Evolutionary conservation across 2,113 vertebrate genomes (phyloP).

Genomic region (Isichthys henryi): DNA sequence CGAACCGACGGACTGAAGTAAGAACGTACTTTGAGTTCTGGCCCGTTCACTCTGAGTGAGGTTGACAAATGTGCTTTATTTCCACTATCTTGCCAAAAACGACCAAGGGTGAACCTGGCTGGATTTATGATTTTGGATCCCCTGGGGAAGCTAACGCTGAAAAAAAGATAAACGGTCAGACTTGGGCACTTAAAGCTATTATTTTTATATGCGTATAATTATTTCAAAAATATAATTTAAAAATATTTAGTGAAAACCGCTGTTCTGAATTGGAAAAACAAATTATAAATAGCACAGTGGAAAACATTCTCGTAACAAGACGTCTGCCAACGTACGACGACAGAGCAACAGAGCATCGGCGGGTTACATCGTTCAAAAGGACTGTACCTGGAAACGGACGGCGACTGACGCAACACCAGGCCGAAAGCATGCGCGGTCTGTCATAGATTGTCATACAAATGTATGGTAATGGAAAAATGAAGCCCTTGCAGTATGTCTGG

Average conservation of each 20-base stretch:
- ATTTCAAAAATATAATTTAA: background rate
- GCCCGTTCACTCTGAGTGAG: background rate
- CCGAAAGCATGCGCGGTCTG: background rate
- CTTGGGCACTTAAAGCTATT: background rate
- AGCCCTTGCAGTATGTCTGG: background rate
- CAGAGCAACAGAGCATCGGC: background rate
- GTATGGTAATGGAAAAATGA: background rate
- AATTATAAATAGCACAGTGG: background rate
- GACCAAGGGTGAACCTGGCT: background rate
- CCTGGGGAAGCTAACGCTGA: background rate
- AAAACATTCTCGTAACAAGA: background rate
- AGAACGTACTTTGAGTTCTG: slow-evolving; percentile 2
- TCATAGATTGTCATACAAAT: background rate
- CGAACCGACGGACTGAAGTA: background rate
- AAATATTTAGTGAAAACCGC: background rate
- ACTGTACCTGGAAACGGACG: background rate
- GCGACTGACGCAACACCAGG: background rate
- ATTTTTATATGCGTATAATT: background rate
- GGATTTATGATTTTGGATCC: background rate
- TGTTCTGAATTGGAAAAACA: background rate
- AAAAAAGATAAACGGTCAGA: background rate
- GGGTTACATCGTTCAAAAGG: background rate
- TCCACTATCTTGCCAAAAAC: background rate
- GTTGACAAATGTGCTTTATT: background rate
- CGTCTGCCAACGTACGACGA: background rate